These are phyloP conservation scores for Leptopterna dolabrata DNA, from an alignment of 2,888 invertebrate species.

Conservation along the genomic window DNA sequence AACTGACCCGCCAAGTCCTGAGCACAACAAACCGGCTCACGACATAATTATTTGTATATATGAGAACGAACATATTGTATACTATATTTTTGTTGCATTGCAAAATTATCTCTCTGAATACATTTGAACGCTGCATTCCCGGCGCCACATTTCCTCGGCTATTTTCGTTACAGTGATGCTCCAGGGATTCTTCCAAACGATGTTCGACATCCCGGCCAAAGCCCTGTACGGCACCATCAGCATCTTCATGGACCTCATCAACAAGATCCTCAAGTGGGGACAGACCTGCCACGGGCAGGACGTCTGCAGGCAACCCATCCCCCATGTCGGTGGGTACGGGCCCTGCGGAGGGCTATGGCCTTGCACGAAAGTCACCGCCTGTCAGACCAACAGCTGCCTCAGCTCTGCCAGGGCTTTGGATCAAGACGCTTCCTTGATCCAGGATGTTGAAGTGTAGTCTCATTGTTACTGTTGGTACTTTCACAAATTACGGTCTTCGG, in stretches of 20 bases:
- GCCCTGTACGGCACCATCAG: background rate
- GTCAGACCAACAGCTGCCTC: background rate
- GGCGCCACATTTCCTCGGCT: too few species aligned
- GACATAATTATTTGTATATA: too few species aligned
- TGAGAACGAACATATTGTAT: too few species aligned
- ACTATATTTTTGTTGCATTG: too few species aligned
- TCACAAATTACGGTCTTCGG: too few species aligned
- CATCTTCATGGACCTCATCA: background rate
- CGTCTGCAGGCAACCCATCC: background rate
- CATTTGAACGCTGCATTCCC: too few species aligned
- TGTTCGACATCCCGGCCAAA: background rate
- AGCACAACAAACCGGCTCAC: too few species aligned
- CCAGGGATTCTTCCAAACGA: background rate
- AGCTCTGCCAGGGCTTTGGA: background rate
- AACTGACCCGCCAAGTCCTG: too few species aligned
- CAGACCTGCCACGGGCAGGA: background rate
- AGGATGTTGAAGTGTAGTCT: too few species aligned
- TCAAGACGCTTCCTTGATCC: too few species aligned
- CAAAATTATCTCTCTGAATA: too few species aligned
- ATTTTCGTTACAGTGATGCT: background rate
- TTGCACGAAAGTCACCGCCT: background rate
- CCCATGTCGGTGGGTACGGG: background rate
- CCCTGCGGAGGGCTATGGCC: background rate
- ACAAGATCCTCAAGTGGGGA: background rate
- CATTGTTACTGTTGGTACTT: too few species aligned